These are phyloP conservation scores for Corydoras sp. DNA, from an alignment of 2,113 vertebrate species.

Conservation along the genomic window DNA sequence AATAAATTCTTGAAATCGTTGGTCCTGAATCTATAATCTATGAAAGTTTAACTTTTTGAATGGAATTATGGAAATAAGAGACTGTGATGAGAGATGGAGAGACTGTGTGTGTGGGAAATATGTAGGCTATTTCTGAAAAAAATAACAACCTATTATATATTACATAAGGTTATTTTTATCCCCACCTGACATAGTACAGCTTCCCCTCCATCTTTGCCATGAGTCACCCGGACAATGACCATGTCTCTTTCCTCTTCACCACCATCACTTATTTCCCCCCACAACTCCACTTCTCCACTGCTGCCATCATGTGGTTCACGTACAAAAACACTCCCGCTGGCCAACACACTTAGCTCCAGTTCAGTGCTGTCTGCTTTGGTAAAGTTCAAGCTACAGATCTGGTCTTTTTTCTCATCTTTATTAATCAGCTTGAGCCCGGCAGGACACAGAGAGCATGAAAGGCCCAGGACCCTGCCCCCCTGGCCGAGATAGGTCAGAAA, in stretches of 20 bases:
- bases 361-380: conserved; percentile 58
- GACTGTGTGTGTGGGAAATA: no score
- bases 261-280: conserved; percentile 66
- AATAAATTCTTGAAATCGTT: no score
- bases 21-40: no score
- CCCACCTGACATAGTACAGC: conserved; percentile 88
- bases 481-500: conserved; percentile 74
- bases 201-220: conserved; percentile 70
- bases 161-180: neutral
- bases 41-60: no score
- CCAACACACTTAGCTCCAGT: conserved; percentile 64
- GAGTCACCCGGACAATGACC: conserved; percentile 71
- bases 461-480: conserved; percentile 79
- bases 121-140: no score
- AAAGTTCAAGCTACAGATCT: conserved; percentile 66
- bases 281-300: conserved; percentile 50
- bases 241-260: conserved; percentile 53
- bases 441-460: conserved; percentile 69
- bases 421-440: conserved; percentile 63
- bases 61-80: no score
- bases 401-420: conserved; percentile 39
- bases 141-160: neutral
- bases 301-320: conserved; percentile 47
- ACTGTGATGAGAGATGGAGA: no score
- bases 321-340: conserved; percentile 67